Percentiles rank a stretch among this genome's conserved stretches.
These are phyloP conservation scores for Heliconius charithonia DNA, from an alignment of 2,888 invertebrate genomes.

Conservation along the genomic window DNA sequence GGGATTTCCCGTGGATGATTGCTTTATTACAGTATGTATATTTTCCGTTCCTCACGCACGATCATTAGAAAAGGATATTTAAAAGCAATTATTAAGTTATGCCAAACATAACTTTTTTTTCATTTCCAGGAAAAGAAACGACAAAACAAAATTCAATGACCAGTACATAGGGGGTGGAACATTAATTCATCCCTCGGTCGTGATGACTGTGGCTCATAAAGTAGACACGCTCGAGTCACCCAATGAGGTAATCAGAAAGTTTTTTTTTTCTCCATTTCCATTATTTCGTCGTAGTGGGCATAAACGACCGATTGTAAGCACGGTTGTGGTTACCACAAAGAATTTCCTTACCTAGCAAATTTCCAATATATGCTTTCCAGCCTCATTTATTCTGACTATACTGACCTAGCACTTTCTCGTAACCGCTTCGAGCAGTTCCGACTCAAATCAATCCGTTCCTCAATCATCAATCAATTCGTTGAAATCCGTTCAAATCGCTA, in stretches of 20 bases:
- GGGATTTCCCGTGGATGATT: conserved; percentile 93
- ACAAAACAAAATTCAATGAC: conserved; percentile 66
- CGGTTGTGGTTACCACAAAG: too few species aligned
- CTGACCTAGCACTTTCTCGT: too few species aligned
- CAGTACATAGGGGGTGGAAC: conserved; percentile 85
- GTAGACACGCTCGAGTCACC: conserved; percentile 60
- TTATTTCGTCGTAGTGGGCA: neutral
- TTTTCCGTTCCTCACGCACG: conserved; percentile 48
- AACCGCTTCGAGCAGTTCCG: too few species aligned
- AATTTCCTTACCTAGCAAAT: too few species aligned
- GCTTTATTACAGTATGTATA: conserved; percentile 83
- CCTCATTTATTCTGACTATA: too few species aligned
- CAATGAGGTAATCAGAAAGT: conserved; percentile 32
- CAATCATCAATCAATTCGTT: too few species aligned
- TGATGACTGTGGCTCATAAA: conserved; percentile 92
- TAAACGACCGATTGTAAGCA: too few species aligned
- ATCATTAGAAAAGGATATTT: neutral
- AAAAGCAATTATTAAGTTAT: too few species aligned
- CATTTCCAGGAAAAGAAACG: neutral
- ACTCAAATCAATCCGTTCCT: too few species aligned
- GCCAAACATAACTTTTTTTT: too few species aligned
- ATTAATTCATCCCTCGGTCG: conserved; percentile 87
- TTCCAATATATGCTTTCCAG: too few species aligned
- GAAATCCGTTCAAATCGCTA: too few species aligned
- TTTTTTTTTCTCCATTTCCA: neutral